Evolutionary conservation across 1,140 invertebrate species (phyloP).

Genomic region (Coenobita brevimanus): DNA sequence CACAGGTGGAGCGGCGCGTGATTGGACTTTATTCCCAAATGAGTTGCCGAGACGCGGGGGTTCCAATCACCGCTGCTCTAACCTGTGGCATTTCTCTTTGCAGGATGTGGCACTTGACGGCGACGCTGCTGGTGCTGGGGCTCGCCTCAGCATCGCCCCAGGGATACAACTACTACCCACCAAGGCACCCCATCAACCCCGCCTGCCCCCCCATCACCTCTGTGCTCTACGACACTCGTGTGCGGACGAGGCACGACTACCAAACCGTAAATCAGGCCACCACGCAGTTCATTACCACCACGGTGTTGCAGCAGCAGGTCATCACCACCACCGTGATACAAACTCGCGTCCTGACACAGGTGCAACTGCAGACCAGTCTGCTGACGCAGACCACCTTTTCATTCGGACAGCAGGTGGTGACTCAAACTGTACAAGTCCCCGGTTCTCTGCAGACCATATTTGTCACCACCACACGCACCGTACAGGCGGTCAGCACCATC

Average conservation of each 20-base stretch:
- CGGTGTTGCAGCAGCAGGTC: conserved; percentile 15
- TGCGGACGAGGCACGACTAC: conserved; percentile 7
- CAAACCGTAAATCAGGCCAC: conserved; percentile 23
- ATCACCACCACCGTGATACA: conserved; percentile 32
- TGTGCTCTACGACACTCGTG: conserved; percentile 4
- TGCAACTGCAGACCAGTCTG: conserved; percentile 33
- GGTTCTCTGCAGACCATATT: conserved; percentile 8
- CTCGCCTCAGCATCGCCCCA: conserved; percentile 39
- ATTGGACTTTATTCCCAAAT: conserved; percentile 67
- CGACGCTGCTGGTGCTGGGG: conserved; percentile 50
- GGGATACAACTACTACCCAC: conserved; percentile 23
- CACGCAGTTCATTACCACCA: conserved; percentile 44
- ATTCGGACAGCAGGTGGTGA: conserved; percentile 21
- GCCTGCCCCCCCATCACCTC: conserved; percentile 35
- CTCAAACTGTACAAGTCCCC: conserved; percentile 25
- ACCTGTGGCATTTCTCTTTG: conserved; percentile 65
- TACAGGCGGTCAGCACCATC: conserved; percentile 14
- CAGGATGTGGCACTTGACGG: conserved; percentile 61
- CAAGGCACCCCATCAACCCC: conserved; percentile 1
- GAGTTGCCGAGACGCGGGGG: conserved; percentile 62
- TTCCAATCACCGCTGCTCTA: conserved; percentile 66
- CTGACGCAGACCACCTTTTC: conserved; percentile 5
- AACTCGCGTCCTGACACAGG: conserved; percentile 1
- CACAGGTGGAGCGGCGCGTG: conserved; percentile 61
- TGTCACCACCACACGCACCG: conserved; percentile 44